A percentile compares a stretch with the other conserved stretches of the same genome.
phyloP scores from a whole-genome alignment of 2,797 vertebrate genomes.

The Holocentrus rufus region DNA sequence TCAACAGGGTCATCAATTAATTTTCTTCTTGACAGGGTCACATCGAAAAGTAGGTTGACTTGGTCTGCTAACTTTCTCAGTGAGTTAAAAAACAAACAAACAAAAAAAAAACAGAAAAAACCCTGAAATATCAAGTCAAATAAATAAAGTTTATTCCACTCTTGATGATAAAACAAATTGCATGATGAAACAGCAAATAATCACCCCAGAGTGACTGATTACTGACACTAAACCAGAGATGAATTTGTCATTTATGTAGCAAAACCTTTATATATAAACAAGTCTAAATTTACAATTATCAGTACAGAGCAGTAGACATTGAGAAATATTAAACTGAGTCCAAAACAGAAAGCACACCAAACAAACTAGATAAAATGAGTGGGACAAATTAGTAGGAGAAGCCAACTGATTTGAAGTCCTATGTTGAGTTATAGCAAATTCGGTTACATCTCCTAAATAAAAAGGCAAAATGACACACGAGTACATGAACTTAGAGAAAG shows the following conservation, averaged over 20 bases:
- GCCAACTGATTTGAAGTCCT: not conserved
- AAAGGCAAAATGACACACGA: not conserved
- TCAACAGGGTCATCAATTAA: too few relatives aligned
- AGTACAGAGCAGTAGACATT: constrained; percentile 28
- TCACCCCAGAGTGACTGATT: constrained; percentile 36
- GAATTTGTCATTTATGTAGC: constrained; percentile 4
- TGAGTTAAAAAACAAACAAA: not conserved
- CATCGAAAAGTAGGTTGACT: too few relatives aligned
- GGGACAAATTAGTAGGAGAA: constrained; percentile 1
- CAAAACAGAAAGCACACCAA: constrained; percentile 1
- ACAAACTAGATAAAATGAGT: constrained; percentile 6
- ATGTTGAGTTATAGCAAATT: not conserved
- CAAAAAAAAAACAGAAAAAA: not conserved
- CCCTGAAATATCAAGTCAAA: not conserved
- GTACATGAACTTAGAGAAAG: constrained; percentile 48
- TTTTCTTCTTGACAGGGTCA: too few relatives aligned
- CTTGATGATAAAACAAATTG: constrained; percentile 20
- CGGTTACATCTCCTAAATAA: not conserved
- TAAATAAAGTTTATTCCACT: constrained; percentile 56
- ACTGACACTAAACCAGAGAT: not conserved
- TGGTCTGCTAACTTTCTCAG: too few relatives aligned
- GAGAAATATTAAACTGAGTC: not conserved
- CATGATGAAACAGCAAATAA: constrained; percentile 40
- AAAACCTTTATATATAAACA: constrained; percentile 6
- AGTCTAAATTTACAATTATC: constrained; percentile 7